Percentiles rank a stretch among this genome's conserved stretches.
Conservation (phyloP, 2,888 invertebrate species). For the Liodrosophila aerea region DNA sequence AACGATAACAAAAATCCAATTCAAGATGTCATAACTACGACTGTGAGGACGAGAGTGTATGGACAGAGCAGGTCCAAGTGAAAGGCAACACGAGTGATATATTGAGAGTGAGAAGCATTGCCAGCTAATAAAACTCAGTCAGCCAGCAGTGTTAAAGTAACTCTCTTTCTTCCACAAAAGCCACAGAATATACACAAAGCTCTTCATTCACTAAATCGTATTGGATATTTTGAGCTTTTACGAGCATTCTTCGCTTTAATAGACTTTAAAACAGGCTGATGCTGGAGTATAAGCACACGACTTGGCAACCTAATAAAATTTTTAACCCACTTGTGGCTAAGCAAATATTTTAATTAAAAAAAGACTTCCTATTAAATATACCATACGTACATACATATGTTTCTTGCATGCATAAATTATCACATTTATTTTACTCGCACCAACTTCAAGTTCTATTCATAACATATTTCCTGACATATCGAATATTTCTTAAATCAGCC, state of each 20-base stretch:
- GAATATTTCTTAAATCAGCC: constrained; percentile 39
- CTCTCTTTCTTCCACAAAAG: constrained; percentile 4
- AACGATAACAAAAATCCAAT: constrained; percentile 43
- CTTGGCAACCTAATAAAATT: not conserved
- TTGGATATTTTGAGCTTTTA: not conserved
- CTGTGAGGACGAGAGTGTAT: constrained; percentile 5
- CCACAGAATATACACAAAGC: not conserved
- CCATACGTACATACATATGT: no score
- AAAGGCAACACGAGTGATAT: not conserved
- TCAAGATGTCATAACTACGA: constrained; percentile 48
- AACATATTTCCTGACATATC: constrained; percentile 5
- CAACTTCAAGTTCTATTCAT: not conserved
- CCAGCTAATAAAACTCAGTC: constrained; percentile 65
- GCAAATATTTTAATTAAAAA: no score
- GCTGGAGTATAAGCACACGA: not conserved
- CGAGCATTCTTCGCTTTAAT: not conserved
- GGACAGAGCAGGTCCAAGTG: constrained; percentile 8
- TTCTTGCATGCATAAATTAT: no score
- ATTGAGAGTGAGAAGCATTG: constrained; percentile 22
- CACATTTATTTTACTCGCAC: not conserved
- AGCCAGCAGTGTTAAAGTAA: constrained; percentile 47
- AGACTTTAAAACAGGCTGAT: constrained; percentile 1
- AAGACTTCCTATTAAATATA: no score
- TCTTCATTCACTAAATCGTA: constrained; percentile 1
- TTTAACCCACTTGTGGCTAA: no score